phyloP scores from a whole-genome alignment of 2,113 vertebrate genomes.

The Sebastes schlegelii region DNA sequence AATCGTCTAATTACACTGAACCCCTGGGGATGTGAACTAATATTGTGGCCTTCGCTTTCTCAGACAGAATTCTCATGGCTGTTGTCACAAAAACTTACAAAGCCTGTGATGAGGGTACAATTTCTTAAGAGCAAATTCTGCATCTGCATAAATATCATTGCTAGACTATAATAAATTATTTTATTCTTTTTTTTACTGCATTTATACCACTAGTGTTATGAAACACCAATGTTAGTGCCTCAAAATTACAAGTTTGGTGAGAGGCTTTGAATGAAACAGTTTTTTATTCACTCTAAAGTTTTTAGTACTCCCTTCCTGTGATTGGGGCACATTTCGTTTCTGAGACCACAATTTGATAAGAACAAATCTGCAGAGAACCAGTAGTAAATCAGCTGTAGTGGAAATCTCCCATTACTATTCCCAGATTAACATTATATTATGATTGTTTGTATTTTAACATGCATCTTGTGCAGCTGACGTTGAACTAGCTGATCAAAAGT shows the following conservation, averaged over 20 bases:
- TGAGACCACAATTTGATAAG: background rate
- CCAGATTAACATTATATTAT: background rate
- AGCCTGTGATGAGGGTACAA: slow-evolving; percentile 9
- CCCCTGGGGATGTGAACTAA: slow-evolving; percentile 31
- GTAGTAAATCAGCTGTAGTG: background rate
- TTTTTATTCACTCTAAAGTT: background rate
- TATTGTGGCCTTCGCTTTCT: slow-evolving; percentile 42
- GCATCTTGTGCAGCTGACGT: background rate
- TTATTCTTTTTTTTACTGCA: background rate
- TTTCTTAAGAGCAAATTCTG: background rate
- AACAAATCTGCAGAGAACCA: background rate
- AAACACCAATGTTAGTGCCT: background rate
- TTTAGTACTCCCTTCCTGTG: background rate
- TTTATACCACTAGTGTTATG: background rate
- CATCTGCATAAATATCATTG: background rate
- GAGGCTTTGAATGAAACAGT: background rate
- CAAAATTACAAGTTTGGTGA: background rate
- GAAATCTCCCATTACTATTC: background rate
- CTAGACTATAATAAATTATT: background rate
- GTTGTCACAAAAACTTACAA: slow-evolving; percentile 24
- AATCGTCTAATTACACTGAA: slow-evolving; percentile 67
- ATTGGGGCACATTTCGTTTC: background rate
- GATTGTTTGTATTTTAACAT: background rate
- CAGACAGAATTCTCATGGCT: slow-evolving; percentile 6
- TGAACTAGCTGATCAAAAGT: background rate